Conservation (phyloP, 2,797 vertebrate species). For the Sphenodon punctatus region DNA sequence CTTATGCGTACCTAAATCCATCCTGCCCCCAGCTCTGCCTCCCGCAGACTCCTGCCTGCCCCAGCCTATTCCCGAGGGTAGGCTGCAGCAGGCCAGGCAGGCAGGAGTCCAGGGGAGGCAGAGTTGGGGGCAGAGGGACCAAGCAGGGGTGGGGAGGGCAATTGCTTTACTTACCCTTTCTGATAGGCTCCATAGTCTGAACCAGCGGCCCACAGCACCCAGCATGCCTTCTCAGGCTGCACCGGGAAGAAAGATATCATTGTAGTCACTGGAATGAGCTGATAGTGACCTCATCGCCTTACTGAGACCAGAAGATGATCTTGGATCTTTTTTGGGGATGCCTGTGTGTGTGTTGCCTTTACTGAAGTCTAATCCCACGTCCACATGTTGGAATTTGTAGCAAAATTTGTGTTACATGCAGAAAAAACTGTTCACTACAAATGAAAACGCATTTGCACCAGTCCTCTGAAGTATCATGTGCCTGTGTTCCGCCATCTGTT, state of each 20-base stretch:
- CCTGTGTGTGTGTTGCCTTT: slow-evolving; percentile 9
- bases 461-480: not conserved
- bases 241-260: not conserved
- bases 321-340: not conserved
- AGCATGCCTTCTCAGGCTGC: no score
- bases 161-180: no score
- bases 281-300: not conserved
- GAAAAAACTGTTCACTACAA: not conserved
- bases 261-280: not conserved
- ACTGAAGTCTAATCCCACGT: not conserved
- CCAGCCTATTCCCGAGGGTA: no score
- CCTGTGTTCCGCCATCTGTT: not conserved
- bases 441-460: not conserved
- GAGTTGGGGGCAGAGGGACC: no score
- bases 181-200: no score
- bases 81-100: no score
- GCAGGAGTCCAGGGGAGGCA: no score
- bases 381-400: not conserved
- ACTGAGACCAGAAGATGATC: slow-evolving; percentile 29
- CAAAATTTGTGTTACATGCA: not conserved
- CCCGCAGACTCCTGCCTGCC: no score
- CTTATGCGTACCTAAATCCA: no score
- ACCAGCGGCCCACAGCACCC: no score
- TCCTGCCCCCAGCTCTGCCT: no score
- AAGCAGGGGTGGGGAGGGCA: no score